phyloP scores from a whole-genome alignment of 1,140 invertebrate species.

The Nixonia krombeini region DNA sequence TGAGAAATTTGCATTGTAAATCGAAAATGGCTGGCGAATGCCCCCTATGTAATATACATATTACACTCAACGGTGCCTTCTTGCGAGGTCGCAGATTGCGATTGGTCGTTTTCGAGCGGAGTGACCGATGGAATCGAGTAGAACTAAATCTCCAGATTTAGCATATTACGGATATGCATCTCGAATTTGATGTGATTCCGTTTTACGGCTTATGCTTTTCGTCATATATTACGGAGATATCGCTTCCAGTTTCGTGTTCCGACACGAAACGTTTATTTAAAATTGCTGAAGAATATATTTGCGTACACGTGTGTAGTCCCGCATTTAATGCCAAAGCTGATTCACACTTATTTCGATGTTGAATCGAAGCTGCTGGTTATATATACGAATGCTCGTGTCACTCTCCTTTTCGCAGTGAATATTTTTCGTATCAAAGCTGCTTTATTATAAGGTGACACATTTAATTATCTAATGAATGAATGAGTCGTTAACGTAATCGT shows the following conservation, averaged over 20 bases:
- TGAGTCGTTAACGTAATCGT: neutral
- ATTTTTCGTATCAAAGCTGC: too few species aligned
- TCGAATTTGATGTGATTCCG: constrained; percentile 33
- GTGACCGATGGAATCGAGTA: constrained; percentile 26
- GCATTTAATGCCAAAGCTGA: too few species aligned
- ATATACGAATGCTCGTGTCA: too few species aligned
- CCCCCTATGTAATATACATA: constrained; percentile 38
- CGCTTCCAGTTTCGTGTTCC: constrained; percentile 22
- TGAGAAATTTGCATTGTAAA: constrained; percentile 49
- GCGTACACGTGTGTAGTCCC: neutral
- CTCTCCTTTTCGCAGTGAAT: too few species aligned
- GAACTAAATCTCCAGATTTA: constrained; percentile 33
- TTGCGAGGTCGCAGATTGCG: constrained; percentile 31
- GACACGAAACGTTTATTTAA: constrained; percentile 15
- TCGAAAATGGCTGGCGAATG: constrained; percentile 35
- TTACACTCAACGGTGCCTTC: constrained; percentile 25
- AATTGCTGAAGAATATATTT: constrained; percentile 1
- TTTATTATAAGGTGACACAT: too few species aligned
- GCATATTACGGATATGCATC: constrained; percentile 41
- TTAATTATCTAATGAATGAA: too few species aligned
- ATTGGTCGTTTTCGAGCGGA: constrained; percentile 36
- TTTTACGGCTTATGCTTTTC: constrained; percentile 24
- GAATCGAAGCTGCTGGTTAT: too few species aligned
- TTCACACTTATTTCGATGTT: too few species aligned
- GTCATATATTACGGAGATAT: constrained; percentile 22